phyloP scores from a whole-genome alignment of 2,113 vertebrate species.

The Grallaria varia region DNA sequence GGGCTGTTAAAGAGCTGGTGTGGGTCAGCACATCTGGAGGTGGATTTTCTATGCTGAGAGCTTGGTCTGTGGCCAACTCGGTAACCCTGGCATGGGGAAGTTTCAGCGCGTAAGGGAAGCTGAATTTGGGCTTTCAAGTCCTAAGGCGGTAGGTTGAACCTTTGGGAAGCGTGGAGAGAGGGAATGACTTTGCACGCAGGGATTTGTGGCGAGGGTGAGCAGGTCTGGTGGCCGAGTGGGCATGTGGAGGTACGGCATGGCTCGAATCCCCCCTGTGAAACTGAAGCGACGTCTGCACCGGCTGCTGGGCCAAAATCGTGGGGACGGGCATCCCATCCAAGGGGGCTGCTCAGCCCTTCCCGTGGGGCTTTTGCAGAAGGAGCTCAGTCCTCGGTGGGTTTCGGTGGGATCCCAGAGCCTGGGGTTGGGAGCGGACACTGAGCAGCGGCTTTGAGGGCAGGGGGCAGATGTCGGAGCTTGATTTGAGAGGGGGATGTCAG shows the following conservation, averaged over 20 bases:
- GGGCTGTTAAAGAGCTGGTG: neutral
- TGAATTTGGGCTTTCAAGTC: neutral
- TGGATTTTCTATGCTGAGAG: too few relatives aligned
- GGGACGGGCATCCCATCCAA: rapidly evolving
- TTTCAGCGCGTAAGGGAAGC: rapidly evolving
- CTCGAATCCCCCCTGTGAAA: neutral
- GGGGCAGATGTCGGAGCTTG: neutral
- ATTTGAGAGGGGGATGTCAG: neutral
- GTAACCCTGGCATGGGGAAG: rapidly evolving
- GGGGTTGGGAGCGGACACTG: neutral
- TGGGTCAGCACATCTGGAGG: neutral
- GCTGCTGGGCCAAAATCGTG: rapidly evolving
- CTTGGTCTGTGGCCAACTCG: neutral
- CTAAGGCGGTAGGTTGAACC: neutral
- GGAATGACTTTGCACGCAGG: neutral
- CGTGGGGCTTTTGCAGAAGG: neutral
- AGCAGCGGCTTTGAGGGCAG: rapidly evolving
- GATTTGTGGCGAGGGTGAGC: neutral
- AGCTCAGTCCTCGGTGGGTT: neutral
- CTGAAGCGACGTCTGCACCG: rapidly evolving
- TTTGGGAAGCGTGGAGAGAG: rapidly evolving
- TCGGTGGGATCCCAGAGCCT: neutral
- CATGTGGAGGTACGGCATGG: rapidly evolving
- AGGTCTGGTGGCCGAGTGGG: neutral
- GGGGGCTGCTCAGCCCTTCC: neutral